Conservation (phyloP, 2,888 invertebrate genomes). For the Stenichneumon culpator region DNA sequence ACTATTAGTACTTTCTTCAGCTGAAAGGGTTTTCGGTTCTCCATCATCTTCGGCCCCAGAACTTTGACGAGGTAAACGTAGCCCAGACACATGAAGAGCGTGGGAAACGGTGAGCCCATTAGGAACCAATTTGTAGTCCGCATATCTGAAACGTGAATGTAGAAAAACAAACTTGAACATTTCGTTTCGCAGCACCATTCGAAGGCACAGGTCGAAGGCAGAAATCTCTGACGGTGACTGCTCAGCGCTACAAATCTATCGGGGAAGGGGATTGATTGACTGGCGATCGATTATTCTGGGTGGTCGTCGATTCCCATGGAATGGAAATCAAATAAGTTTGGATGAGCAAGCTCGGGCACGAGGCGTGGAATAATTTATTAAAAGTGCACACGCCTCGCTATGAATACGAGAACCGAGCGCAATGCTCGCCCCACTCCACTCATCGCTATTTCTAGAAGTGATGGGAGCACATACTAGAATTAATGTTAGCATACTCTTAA, state of each 20-base stretch:
- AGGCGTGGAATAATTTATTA: slow-evolving; percentile 64
- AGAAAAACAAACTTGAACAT: slow-evolving; percentile 31
- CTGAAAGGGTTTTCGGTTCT: slow-evolving; percentile 95
- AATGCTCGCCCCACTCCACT: slow-evolving; percentile 16
- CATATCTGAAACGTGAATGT: slow-evolving; percentile 88
- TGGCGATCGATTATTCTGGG: slow-evolving; percentile 39
- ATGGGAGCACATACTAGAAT: slow-evolving; percentile 40
- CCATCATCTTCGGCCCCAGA: slow-evolving; percentile 95
- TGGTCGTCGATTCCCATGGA: slow-evolving; percentile 53
- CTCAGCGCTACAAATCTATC: not conserved
- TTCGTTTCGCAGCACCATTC: not conserved
- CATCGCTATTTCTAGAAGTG: slow-evolving; percentile 64
- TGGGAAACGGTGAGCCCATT: slow-evolving; percentile 97
- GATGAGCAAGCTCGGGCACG: slow-evolving; percentile 30
- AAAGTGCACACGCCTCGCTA: slow-evolving; percentile 64
- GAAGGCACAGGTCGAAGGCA: too few relatives aligned
- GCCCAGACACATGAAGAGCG: slow-evolving; percentile 94
- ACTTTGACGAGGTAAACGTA: slow-evolving; percentile 97
- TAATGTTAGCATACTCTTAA: slow-evolving; percentile 31
- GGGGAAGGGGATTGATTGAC: not conserved
- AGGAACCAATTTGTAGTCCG: slow-evolving; percentile 96
- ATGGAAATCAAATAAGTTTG: slow-evolving; percentile 53
- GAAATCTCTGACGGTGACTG: not conserved
- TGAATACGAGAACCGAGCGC: slow-evolving; percentile 61
- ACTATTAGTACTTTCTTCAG: slow-evolving; percentile 91